phyloP scores from a whole-genome alignment of 2,888 invertebrate genomes.

The Cosmorhoe ocellata region DNA sequence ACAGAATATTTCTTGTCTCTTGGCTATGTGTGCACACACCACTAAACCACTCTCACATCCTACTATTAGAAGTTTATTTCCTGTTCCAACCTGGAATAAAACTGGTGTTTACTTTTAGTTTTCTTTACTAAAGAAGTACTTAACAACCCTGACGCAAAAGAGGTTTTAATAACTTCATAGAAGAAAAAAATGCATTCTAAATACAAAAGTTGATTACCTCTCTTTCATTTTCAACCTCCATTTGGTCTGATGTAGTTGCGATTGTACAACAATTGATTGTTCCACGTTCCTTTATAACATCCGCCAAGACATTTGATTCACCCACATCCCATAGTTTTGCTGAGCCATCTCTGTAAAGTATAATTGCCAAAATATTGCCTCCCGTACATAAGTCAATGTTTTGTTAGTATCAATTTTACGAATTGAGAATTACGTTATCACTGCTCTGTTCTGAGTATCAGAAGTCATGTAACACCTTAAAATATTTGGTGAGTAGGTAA shows the following conservation, averaged over 20 bases:
- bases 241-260: constrained; percentile 53
- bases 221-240: constrained; percentile 63
- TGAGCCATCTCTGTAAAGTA: constrained; percentile 83
- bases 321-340: constrained; percentile 88
- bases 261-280: constrained; percentile 83
- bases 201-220: constrained; percentile 51
- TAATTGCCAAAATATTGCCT: background rate
- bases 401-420: no score
- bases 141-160: no score
- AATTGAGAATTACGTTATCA: no score
- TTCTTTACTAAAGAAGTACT: background rate
- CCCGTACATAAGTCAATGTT: no score
- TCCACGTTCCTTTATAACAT: constrained; percentile 75
- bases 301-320: constrained; percentile 79
- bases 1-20: constrained; percentile 68
- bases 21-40: constrained; percentile 79
- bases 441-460: no score
- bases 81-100: constrained; percentile 80
- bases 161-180: no score
- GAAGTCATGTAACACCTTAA: no score
- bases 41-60: constrained; percentile 84
- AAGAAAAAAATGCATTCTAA: no score
- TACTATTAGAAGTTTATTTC: constrained; percentile 82
- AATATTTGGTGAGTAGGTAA: background rate
- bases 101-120: background rate